These are phyloP conservation scores for Myathropa florea DNA, from an alignment of 2,888 invertebrate genomes.

Conservation along the genomic window DNA sequence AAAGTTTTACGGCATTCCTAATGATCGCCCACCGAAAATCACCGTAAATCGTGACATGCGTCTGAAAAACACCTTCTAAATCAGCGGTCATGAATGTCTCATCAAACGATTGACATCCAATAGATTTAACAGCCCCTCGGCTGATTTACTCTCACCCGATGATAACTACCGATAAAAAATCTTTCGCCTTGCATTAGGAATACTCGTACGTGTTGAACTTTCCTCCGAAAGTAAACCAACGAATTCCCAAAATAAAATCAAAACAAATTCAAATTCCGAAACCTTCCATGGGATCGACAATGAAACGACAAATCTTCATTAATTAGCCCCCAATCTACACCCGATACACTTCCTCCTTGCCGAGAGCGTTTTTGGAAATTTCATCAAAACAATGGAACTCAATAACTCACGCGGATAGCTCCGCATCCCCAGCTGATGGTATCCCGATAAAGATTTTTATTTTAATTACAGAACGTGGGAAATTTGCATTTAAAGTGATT, in stretches of 20 bases:
- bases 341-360: background rate
- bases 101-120: background rate
- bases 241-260: constrained; percentile 24
- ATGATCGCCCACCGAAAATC: background rate
- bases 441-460: constrained; percentile 55
- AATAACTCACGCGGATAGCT: constrained; percentile 56
- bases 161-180: background rate
- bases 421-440: constrained; percentile 26
- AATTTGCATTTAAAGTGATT: constrained; percentile 68
- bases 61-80: background rate
- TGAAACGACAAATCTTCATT: constrained; percentile 60
- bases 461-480: constrained; percentile 69
- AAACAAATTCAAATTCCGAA: constrained; percentile 41
- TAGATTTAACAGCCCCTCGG: background rate
- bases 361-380: background rate
- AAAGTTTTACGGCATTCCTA: background rate
- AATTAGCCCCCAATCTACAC: constrained; percentile 36
- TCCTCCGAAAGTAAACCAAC: background rate
- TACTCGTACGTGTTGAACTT: background rate
- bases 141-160: background rate
- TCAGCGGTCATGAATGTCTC: background rate
- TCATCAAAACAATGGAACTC: constrained; percentile 61
- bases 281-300: constrained; percentile 36
- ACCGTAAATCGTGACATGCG: background rate
- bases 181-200: background rate